Conservation (phyloP, 2,888 invertebrate species). For the Tiliacea aurago region DNA sequence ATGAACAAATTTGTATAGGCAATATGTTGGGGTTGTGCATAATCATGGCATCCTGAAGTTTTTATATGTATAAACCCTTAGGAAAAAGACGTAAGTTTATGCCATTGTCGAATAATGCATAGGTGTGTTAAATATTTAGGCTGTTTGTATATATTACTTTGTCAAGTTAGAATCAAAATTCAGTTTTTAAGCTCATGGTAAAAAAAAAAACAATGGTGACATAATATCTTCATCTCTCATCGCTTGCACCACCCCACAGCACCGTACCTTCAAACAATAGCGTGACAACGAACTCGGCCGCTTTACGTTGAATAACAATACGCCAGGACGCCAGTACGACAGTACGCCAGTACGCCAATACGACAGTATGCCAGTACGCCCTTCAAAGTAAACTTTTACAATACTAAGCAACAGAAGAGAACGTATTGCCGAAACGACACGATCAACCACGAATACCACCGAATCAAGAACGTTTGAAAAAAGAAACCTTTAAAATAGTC, state of each 20-base stretch:
- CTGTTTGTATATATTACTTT: background rate
- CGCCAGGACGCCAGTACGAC: conserved; percentile 42
- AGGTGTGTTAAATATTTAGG: background rate
- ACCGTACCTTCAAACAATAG: conserved; percentile 60
- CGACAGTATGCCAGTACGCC: conserved; percentile 29
- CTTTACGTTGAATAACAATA: conserved; percentile 62
- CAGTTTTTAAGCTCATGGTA: background rate
- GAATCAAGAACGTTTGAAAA: conserved; percentile 41
- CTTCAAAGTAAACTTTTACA: conserved; percentile 64
- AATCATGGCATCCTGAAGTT: background rate
- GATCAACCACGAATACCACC: conserved; percentile 38
- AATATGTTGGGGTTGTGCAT: background rate
- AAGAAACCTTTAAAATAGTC: conserved; percentile 42
- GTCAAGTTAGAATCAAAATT: background rate
- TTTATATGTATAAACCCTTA: no score
- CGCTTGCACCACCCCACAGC: conserved; percentile 43
- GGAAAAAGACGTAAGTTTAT: background rate
- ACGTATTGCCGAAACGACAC: conserved; percentile 37
- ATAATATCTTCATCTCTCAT: background rate
- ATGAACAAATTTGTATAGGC: background rate
- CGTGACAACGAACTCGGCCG: conserved; percentile 63
- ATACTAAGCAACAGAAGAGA: conserved; percentile 35
- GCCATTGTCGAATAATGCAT: background rate
- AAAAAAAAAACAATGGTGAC: no score
- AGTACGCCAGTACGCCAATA: conserved; percentile 53